phyloP scores from a whole-genome alignment of 2,888 invertebrate genomes.

The Paralinhomoeus sp. region DNA sequence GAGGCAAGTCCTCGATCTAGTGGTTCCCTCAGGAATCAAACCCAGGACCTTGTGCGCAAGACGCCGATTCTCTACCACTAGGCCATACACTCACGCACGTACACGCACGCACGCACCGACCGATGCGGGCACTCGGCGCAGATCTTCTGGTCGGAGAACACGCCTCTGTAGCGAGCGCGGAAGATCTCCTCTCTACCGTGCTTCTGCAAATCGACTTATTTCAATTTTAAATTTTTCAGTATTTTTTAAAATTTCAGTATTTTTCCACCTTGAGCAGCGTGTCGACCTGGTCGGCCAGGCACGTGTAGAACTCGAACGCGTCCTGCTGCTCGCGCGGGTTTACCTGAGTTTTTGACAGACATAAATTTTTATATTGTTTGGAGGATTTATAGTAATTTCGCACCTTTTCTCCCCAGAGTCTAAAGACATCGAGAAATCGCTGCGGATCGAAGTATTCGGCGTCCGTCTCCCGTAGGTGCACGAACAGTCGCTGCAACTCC shows the following conservation, averaged over 20 bases:
- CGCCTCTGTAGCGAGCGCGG: conserved; percentile 30
- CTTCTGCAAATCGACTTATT: conserved; percentile 25
- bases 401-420: conserved; percentile 33
- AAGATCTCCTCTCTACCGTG: conserved; percentile 29
- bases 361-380: too few relatives aligned
- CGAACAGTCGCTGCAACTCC: conserved; percentile 33
- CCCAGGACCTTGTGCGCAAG: too few relatives aligned
- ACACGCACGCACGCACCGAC: conserved; percentile 12
- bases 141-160: conserved; percentile 34
- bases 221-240: not conserved
- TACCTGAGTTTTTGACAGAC: too few relatives aligned
- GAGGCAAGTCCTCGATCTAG: too few relatives aligned
- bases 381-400: too few relatives aligned
- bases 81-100: too few relatives aligned
- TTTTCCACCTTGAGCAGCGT: conserved; percentile 28
- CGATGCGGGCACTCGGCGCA: conserved; percentile 35
- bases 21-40: too few relatives aligned
- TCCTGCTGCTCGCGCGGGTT: conserved; percentile 35
- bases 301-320: conserved; percentile 35
- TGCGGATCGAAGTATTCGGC: conserved; percentile 32
- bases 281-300: conserved; percentile 33
- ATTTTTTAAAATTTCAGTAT: not conserved
- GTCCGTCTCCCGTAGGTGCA: conserved; percentile 31
- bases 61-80: too few relatives aligned
- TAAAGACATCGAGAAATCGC: conserved; percentile 33